These are phyloP conservation scores for Seriola quinqueradiata DNA, from an alignment of 2,113 vertebrate genomes.

Conservation along the genomic window DNA sequence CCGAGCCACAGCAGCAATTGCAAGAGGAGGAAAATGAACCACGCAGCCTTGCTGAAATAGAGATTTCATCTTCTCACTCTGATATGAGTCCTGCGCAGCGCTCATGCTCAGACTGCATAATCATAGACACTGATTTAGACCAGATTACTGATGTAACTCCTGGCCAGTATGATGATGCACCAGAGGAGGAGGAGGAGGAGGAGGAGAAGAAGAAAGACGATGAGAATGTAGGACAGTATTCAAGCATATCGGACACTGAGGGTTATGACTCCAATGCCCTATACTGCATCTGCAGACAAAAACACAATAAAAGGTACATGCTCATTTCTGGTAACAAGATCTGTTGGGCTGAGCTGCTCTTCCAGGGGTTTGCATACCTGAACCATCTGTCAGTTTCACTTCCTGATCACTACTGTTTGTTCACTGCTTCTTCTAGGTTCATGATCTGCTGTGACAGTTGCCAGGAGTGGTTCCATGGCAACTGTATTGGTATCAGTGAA, in stretches of 20 bases:
- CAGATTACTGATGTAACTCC: constrained; percentile 33
- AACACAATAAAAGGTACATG: constrained; percentile 90
- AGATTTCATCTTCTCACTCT: constrained; percentile 56
- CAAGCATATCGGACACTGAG: constrained; percentile 81
- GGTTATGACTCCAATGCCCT: constrained; percentile 86
- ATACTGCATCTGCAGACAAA: constrained; percentile 93
- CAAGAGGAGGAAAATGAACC: constrained; percentile 65
- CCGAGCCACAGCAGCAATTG: constrained; percentile 55
- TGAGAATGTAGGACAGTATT: constrained; percentile 39
- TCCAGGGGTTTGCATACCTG: constrained; percentile 40
- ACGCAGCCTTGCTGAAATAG: constrained; percentile 31
- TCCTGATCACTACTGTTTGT: constrained; percentile 33
- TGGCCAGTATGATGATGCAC: constrained; percentile 72
- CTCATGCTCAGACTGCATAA: constrained; percentile 75
- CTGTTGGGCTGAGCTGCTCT: constrained; percentile 10
- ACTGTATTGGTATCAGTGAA: constrained; percentile 93
- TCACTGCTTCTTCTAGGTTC: constrained; percentile 84
- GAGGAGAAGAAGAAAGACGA: constrained; percentile 29
- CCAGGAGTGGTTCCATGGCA: constrained; percentile 94
- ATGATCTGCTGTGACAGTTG: constrained; percentile 97
- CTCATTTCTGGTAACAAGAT: constrained; percentile 21
- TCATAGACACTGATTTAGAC: constrained; percentile 70
- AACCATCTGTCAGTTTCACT: constrained; percentile 46
- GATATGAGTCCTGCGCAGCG: constrained; percentile 67
- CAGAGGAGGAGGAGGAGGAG: constrained; percentile 23